These are phyloP conservation scores for Diarsia dahlii DNA, from an alignment of 2,888 invertebrate species.

Conservation along the genomic window DNA sequence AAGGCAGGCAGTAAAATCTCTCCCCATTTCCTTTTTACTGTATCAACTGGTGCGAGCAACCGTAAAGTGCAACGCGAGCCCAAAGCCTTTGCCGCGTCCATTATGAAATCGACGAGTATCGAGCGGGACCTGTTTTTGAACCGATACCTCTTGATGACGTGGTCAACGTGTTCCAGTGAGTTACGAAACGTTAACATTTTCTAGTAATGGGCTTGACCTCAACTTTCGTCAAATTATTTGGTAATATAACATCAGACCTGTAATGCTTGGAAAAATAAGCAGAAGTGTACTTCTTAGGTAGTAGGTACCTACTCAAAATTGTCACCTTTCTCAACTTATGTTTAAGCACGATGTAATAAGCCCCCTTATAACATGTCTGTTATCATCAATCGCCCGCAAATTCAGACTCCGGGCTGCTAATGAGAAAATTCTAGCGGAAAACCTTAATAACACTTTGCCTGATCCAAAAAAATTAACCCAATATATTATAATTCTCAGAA, in stretches of 20 bases:
- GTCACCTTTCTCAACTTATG: no score
- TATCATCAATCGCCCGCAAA: neutral
- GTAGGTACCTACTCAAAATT: no score
- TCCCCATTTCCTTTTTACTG: neutral
- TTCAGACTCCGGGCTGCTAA: neutral
- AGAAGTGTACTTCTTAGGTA: no score
- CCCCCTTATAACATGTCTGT: no score
- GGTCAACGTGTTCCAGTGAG: conserved; percentile 26
- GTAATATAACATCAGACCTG: neutral
- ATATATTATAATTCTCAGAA: neutral
- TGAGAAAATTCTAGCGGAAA: neutral
- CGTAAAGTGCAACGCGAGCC: neutral
- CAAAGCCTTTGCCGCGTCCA: neutral
- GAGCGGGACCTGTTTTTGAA: conserved; percentile 41
- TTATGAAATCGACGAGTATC: conserved; percentile 38
- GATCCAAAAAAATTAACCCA: neutral
- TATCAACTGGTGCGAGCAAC: neutral
- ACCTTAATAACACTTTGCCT: neutral
- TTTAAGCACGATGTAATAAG: no score
- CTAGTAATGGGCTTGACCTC: conserved; percentile 8
- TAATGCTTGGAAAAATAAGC: no score
- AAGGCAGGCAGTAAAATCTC: neutral
- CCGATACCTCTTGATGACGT: conserved; percentile 29
- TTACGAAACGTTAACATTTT: conserved; percentile 15
- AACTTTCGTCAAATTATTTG: conserved; percentile 12